Conservation (phyloP, 2,888 invertebrate species). For the Blastobasis lacticolella region DNA sequence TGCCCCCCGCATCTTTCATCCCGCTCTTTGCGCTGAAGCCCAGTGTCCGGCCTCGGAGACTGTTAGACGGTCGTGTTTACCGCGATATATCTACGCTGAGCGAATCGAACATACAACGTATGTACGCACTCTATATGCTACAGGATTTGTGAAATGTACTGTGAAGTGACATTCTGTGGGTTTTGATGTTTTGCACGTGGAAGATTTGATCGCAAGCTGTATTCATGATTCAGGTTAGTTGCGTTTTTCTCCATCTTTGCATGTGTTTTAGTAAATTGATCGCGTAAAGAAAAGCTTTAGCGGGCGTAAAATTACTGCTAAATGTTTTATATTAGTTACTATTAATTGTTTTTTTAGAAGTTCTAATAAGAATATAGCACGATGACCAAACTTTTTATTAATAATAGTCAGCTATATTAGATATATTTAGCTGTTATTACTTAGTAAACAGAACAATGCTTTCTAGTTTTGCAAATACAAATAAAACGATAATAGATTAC, state of each 20-base stretch:
- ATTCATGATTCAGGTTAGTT: constrained; percentile 72
- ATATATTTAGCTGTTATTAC: too few relatives aligned
- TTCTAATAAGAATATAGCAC: too few relatives aligned
- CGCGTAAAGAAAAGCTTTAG: too few relatives aligned
- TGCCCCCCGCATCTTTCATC: constrained; percentile 70
- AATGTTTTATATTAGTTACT: too few relatives aligned
- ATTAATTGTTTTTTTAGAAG: too few relatives aligned
- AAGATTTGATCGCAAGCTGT: constrained; percentile 39
- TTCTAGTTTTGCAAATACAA: background rate
- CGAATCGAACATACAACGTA: constrained; percentile 15
- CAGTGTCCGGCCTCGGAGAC: constrained; percentile 68
- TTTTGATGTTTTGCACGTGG: constrained; percentile 54
- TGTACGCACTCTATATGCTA: constrained; percentile 42
- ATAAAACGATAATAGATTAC: constrained; percentile 16
- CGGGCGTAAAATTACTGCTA: too few relatives aligned
- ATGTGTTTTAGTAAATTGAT: background rate
- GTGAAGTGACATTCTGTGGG: constrained; percentile 60
- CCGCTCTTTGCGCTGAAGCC: constrained; percentile 61
- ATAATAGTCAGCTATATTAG: too few relatives aligned
- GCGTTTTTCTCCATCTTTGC: background rate
- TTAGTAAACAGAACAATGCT: too few relatives aligned
- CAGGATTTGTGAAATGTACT: constrained; percentile 64
- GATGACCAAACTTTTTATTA: too few relatives aligned
- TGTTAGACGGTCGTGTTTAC: constrained; percentile 62
- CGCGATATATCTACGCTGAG: constrained; percentile 25